phyloP scores from a whole-genome alignment of 2,113 vertebrate genomes.

The Dascyllus trimaculatus region DNA sequence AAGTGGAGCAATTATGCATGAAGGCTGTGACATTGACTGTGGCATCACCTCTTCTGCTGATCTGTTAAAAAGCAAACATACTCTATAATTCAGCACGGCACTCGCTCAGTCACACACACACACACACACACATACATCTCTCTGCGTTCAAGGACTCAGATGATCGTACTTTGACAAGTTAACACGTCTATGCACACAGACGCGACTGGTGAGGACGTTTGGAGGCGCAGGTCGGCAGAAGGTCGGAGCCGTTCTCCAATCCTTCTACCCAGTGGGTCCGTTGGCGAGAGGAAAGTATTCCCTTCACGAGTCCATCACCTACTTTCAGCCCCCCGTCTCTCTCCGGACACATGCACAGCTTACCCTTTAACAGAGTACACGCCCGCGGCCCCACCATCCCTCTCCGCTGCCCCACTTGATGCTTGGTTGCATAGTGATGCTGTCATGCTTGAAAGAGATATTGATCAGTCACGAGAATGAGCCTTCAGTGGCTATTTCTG shows the following conservation, averaged over 20 bases:
- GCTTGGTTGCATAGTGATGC: conserved; percentile 75
- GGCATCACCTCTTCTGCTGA: conserved; percentile 78
- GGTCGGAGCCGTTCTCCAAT: conserved; percentile 48
- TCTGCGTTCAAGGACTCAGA: conserved; percentile 51
- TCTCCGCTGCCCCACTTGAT: conserved; percentile 26
- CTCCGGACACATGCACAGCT: background rate
- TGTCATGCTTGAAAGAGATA: conserved; percentile 82
- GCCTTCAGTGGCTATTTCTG: conserved; percentile 45
- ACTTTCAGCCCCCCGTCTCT: conserved; percentile 49
- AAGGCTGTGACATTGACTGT: conserved; percentile 81
- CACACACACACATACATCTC: conserved; percentile 18
- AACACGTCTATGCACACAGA: conserved; percentile 19
- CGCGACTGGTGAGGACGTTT: conserved; percentile 25
- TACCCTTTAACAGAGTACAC: conserved; percentile 20
- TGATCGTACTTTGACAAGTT: conserved; percentile 60
- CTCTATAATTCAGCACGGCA: conserved; percentile 64
- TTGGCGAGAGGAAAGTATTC: conserved; percentile 25
- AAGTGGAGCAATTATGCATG: conserved; percentile 83
- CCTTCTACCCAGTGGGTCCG: conserved; percentile 39
- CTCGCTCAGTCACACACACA: conserved; percentile 29
- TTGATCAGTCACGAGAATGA: conserved; percentile 81
- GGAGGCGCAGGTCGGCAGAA: conserved; percentile 45
- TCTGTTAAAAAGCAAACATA: conserved; percentile 79
- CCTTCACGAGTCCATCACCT: conserved; percentile 29
- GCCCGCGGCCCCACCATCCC: background rate